Percentiles rank a stretch among this genome's conserved stretches.
These are phyloP conservation scores for Orthonyx spaldingii DNA, from an alignment of 2,113 vertebrate species.

Conservation along the genomic window DNA sequence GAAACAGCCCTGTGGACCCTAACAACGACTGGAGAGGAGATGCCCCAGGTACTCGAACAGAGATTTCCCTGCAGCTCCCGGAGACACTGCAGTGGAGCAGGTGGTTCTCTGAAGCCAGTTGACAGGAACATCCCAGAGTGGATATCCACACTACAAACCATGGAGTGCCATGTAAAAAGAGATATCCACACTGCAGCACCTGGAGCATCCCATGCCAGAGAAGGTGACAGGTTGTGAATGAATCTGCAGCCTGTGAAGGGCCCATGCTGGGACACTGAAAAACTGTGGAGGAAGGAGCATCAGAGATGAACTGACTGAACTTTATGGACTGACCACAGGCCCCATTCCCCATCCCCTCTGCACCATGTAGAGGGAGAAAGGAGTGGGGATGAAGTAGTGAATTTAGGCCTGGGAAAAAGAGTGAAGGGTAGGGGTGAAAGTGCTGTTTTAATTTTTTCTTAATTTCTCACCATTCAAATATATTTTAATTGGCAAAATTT, in stretches of 20 bases:
- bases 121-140: not conserved
- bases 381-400: not conserved
- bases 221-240: not conserved
- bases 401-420: not conserved
- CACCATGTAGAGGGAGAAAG: not conserved
- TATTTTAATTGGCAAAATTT: not conserved
- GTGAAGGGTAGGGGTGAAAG: accelerated
- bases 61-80: not conserved
- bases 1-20: not conserved
- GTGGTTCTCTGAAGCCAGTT: not conserved
- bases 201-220: not conserved
- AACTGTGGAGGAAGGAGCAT: not conserved
- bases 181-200: not conserved
- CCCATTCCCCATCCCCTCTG: not conserved
- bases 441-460: not conserved
- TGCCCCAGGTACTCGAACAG: not conserved
- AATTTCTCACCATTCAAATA: not conserved
- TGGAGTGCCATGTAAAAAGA: not conserved
- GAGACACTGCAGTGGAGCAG: not conserved
- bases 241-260: not conserved
- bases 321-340: accelerated
- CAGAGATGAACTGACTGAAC: not conserved
- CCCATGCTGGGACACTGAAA: accelerated
- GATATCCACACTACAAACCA: not conserved
- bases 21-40: not conserved